A percentile compares a stretch with the other conserved stretches of the same genome.
Conservation (phyloP, 2,888 invertebrate genomes). For the Autographa gamma region DNA sequence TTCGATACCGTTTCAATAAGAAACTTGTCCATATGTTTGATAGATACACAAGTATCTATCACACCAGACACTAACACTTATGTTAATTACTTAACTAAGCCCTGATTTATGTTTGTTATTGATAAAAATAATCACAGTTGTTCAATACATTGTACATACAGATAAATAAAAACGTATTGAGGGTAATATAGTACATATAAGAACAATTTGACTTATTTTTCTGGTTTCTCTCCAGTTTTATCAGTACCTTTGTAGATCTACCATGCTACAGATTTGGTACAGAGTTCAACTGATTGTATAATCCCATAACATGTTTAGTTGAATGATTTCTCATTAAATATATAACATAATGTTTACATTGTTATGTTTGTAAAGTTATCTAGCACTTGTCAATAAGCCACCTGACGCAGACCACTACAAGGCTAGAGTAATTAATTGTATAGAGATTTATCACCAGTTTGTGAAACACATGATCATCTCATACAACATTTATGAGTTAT, state of each 20-base stretch:
- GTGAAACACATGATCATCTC: background rate
- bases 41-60: conserved; percentile 24
- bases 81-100: conserved; percentile 39
- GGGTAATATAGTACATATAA: conserved; percentile 6
- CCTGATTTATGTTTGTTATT: conserved; percentile 25
- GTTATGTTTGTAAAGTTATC: conserved; percentile 32
- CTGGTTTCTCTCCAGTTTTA: conserved; percentile 6
- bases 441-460: background rate
- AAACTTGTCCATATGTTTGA: conserved; percentile 16
- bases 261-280: conserved; percentile 22
- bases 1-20: background rate
- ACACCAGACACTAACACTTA: conserved; percentile 22
- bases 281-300: conserved; percentile 35
- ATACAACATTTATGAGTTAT: background rate
- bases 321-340: conserved; percentile 11
- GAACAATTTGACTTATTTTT: conserved; percentile 27
- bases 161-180: conserved; percentile 20
- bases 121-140: conserved; percentile 34
- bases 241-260: background rate
- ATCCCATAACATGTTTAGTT: conserved; percentile 10
- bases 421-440: background rate
- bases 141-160: conserved; percentile 15
- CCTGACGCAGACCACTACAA: conserved; percentile 30
- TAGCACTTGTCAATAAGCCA: conserved; percentile 34
- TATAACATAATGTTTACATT: conserved; percentile 12